Evolutionary conservation across 2,888 invertebrate species (phyloP).

Genomic region (Trachelus stipa): DNA sequence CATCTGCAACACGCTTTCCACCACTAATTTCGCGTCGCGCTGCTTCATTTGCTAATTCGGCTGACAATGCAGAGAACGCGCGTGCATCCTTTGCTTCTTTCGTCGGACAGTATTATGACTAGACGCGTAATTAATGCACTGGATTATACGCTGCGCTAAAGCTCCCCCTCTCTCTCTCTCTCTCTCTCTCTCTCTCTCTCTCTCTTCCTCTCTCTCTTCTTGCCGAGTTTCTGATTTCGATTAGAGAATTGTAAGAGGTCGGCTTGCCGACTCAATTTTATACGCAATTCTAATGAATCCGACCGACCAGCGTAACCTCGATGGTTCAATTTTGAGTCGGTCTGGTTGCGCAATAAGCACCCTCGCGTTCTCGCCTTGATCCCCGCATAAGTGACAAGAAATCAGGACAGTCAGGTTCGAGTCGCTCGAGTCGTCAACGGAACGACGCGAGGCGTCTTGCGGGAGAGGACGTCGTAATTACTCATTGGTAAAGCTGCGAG

Average conservation of each 20-base stretch:
- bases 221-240: background rate
- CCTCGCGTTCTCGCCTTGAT: too few relatives aligned
- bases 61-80: slow-evolving; percentile 35
- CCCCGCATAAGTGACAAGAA: too few relatives aligned
- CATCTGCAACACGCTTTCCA: slow-evolving; percentile 1
- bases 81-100: slow-evolving; percentile 25
- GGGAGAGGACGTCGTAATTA: too few relatives aligned
- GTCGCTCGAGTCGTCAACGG: too few relatives aligned
- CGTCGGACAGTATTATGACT: slow-evolving; percentile 57
- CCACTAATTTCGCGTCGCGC: slow-evolving; percentile 37
- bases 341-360: slow-evolving; percentile 31
- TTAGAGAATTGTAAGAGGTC: background rate
- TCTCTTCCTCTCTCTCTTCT: slow-evolving; percentile 11
- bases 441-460: too few relatives aligned
- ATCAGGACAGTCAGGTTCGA: too few relatives aligned
- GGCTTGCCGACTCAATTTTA: too few relatives aligned
- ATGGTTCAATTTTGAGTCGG: too few relatives aligned
- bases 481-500: slow-evolving; percentile 30
- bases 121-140: slow-evolving; percentile 56
- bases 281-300: too few relatives aligned
- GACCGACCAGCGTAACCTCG: too few relatives aligned
- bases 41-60: slow-evolving; percentile 48
- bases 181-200: slow-evolving; percentile 20
- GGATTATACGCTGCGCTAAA: slow-evolving; percentile 45
- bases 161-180: slow-evolving; percentile 14